A percentile compares a stretch with the other conserved stretches of the same genome.
Conservation (phyloP, 1,140 invertebrate species). For the Chrysomallon squamiferum region DNA sequence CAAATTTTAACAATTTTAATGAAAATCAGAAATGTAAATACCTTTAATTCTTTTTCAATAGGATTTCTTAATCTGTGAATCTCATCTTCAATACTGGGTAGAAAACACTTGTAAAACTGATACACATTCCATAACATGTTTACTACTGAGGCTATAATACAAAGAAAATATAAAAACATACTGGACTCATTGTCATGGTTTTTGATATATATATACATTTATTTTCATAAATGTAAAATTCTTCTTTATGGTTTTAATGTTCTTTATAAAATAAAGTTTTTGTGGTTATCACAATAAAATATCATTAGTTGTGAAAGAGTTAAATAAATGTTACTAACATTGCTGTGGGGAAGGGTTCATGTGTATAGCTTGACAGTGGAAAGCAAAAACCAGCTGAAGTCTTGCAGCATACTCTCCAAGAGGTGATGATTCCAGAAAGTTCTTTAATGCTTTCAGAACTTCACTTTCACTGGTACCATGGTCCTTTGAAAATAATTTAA, state of each 20-base stretch:
- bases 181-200: too few species aligned
- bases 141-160: conserved; percentile 38
- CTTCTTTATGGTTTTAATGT: too few species aligned
- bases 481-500: neutral
- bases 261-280: too few species aligned
- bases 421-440: conserved; percentile 84
- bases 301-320: too few species aligned
- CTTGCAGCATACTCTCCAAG: conserved; percentile 84
- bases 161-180: conserved; percentile 16
- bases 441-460: conserved; percentile 69
- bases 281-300: too few species aligned
- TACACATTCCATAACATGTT: conserved; percentile 84
- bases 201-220: too few species aligned
- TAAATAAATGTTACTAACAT: conserved; percentile 56
- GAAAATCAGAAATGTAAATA: too few species aligned
- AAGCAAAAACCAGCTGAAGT: conserved; percentile 78
- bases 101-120: conserved; percentile 85
- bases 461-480: conserved; percentile 52
- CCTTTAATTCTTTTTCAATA: conserved; percentile 88
- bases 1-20: too few species aligned
- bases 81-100: conserved; percentile 69
- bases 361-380: conserved; percentile 77
- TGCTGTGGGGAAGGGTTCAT: conserved; percentile 61
- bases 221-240: too few species aligned
- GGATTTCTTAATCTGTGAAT: conserved; percentile 72